phyloP scores from a whole-genome alignment of 2,888 invertebrate genomes.

The Drosophila gaucha region DNA sequence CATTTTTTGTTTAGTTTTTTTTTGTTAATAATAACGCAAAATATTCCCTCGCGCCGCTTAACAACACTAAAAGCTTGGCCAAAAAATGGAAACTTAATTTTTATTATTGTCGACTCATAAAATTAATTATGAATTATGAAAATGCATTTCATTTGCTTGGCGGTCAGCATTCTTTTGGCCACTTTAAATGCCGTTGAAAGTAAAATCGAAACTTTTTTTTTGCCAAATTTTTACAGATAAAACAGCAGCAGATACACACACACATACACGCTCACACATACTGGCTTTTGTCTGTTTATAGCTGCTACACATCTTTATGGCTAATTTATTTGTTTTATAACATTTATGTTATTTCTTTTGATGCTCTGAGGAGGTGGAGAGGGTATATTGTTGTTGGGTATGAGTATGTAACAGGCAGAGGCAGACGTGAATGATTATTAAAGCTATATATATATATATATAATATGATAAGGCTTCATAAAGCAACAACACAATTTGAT shows the following conservation, averaged over 20 bases:
- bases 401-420: too few species aligned
- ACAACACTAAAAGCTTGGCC: slow-evolving; percentile 10
- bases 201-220: slow-evolving; percentile 25
- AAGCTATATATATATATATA: too few species aligned
- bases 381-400: too few species aligned
- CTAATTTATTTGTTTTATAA: slow-evolving; percentile 71
- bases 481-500: too few species aligned
- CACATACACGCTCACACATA: too few species aligned
- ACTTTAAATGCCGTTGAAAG: slow-evolving; percentile 43
- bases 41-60: slow-evolving; percentile 18
- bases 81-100: background rate
- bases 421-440: too few species aligned
- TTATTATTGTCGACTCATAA: slow-evolving; percentile 31
- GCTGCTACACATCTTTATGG: slow-evolving; percentile 40
- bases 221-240: background rate
- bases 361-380: too few species aligned
- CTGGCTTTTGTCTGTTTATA: slow-evolving; percentile 31
- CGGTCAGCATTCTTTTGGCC: slow-evolving; percentile 35
- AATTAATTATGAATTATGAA: slow-evolving; percentile 53
- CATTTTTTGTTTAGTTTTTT: slow-evolving; percentile 2
- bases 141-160: slow-evolving; percentile 9
- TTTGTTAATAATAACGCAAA: slow-evolving; percentile 15
- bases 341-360: slow-evolving; percentile 14
- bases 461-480: too few species aligned
- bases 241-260: background rate